phyloP scores from a whole-genome alignment of 2,797 vertebrate species.

The Notamacropus eugenii region DNA sequence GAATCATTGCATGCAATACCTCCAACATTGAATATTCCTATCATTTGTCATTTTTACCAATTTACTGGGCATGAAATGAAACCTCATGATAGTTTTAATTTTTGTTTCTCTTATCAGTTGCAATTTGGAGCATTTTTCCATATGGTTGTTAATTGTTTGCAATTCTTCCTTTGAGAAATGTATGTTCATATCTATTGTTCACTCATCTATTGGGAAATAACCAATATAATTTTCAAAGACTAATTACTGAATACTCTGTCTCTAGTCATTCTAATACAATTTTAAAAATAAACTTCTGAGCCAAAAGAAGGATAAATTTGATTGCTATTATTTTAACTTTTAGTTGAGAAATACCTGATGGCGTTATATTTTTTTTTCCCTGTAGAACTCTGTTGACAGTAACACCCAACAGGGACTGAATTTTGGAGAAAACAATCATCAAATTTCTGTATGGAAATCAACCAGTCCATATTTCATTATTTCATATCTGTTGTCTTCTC shows the following conservation, averaged over 20 bases:
- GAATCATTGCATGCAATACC: not conserved
- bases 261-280: not conserved
- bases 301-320: constrained; percentile 10
- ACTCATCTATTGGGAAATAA: constrained; percentile 2
- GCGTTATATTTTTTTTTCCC: constrained; percentile 17
- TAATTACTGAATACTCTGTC: not conserved
- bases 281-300: not conserved
- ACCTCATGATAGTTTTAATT: not conserved
- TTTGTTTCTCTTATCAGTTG: not conserved
- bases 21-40: not conserved
- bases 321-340: constrained; percentile 1
- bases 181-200: not conserved
- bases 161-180: not conserved
- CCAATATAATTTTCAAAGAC: not conserved
- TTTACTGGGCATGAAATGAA: not conserved
- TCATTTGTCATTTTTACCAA: not conserved
- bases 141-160: not conserved
- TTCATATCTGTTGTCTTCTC: not conserved
- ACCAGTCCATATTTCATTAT: not conserved
- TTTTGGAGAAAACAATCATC: constrained; percentile 4
- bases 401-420: constrained; percentile 1
- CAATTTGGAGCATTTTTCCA: not conserved
- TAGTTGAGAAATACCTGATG: not conserved
- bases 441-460: constrained; percentile 17
- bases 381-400: not conserved